A percentile compares a stretch with the other conserved stretches of the same genome.
Conservation (phyloP, 2,113 vertebrate genomes). For the Clarias magur region DNA sequence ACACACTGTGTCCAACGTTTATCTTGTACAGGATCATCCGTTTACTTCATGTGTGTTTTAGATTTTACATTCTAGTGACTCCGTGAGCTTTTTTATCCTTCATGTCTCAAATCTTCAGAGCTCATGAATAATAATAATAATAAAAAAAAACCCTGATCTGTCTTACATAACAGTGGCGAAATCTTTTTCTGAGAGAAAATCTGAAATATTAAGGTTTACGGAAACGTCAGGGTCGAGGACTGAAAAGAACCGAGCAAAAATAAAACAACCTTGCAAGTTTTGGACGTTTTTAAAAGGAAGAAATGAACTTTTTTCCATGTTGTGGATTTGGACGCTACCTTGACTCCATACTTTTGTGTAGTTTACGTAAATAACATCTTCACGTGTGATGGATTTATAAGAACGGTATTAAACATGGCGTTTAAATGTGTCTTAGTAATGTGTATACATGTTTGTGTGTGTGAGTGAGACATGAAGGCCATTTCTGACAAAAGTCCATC, state of each 20-base stretch:
- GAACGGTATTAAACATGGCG: background rate
- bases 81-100: background rate
- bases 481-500: background rate
- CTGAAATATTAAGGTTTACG: background rate
- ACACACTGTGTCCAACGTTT: background rate
- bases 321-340: too few species aligned
- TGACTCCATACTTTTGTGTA: too few species aligned
- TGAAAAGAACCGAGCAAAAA: background rate
- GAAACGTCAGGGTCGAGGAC: background rate
- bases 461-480: background rate
- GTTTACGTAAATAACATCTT: background rate
- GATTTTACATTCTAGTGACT: background rate
- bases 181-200: background rate
- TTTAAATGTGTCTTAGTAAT: background rate
- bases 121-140: background rate
- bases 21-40: background rate
- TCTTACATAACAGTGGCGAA: background rate
- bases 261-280: background rate
- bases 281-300: background rate
- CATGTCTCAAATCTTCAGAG: background rate
- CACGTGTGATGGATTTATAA: background rate
- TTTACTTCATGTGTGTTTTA: background rate
- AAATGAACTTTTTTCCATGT: background rate
- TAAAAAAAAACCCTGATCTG: background rate
- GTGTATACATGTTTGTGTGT: background rate